phyloP scores from a whole-genome alignment of 1,140 invertebrate species.

The Campoletis sonorensis region DNA sequence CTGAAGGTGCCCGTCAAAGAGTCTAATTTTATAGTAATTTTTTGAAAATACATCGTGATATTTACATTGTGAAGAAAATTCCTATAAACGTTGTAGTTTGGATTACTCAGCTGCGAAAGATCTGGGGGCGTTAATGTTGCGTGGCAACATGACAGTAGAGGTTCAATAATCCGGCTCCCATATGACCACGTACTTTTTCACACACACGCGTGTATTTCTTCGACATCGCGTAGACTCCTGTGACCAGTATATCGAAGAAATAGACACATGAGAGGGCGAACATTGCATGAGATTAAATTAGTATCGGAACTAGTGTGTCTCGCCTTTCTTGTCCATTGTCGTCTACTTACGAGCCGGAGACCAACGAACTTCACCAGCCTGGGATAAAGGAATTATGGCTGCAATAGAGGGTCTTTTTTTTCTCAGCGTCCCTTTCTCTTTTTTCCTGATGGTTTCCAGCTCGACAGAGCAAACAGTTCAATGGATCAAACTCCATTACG shows the following conservation, averaged over 20 bases:
- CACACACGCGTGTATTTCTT: not conserved
- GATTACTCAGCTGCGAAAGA: not conserved
- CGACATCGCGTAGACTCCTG: not conserved
- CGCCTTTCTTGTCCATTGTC: conserved; percentile 41
- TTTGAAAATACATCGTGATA: too few species aligned
- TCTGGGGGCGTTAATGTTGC: not conserved
- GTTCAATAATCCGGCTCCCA: conserved; percentile 15
- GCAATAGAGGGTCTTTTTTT: not conserved
- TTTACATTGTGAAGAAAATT: too few species aligned
- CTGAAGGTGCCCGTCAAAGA: too few species aligned
- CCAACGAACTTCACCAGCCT: conserved; percentile 30
- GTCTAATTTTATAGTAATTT: too few species aligned
- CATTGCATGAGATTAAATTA: conserved; percentile 52
- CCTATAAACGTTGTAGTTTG: not conserved
- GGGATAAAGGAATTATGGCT: conserved; percentile 30
- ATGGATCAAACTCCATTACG: conserved; percentile 28
- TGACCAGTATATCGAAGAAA: not conserved
- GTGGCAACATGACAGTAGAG: conserved; percentile 3
- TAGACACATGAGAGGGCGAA: not conserved
- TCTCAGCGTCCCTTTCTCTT: not conserved
- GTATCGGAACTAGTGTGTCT: conserved; percentile 42
- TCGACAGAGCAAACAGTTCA: not conserved
- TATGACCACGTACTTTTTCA: conserved; percentile 27
- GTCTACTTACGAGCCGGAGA: conserved; percentile 7
- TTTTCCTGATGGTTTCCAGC: not conserved